Conservation (phyloP, 2,113 vertebrate species). For the Gallinago paraguaiae region DNA sequence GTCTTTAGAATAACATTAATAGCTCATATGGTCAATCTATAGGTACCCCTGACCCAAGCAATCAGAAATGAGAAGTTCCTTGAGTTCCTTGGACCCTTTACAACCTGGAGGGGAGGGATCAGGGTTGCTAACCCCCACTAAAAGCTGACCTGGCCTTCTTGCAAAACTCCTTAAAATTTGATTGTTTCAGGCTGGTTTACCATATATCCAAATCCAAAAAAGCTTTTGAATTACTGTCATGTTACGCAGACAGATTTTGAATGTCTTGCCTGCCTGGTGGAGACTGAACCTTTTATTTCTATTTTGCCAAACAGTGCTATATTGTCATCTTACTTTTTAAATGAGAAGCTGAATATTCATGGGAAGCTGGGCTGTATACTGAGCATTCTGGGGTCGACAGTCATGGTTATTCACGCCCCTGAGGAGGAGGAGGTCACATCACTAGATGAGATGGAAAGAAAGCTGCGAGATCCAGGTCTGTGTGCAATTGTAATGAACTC, state of each 20-base stretch:
- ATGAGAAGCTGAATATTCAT: conserved; percentile 83
- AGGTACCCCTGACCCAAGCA: background rate
- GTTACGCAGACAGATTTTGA: background rate
- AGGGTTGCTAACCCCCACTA: background rate
- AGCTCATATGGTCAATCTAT: background rate
- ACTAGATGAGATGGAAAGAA: conserved; percentile 79
- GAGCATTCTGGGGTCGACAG: conserved; percentile 79
- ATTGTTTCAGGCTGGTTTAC: background rate
- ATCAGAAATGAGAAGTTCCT: background rate
- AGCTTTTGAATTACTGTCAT: background rate
- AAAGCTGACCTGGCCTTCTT: background rate
- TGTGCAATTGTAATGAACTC: background rate
- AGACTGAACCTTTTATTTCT: background rate
- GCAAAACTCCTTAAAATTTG: background rate
- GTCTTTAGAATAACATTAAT: background rate
- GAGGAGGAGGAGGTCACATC: conserved; percentile 80
- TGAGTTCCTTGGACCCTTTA: background rate
- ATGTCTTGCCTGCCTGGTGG: fast-evolving
- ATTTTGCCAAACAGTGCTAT: conserved; percentile 71
- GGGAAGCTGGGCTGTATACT: conserved; percentile 82
- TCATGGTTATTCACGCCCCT: conserved; percentile 83
- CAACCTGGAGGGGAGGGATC: background rate
- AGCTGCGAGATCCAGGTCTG: conserved; percentile 83
- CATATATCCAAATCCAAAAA: background rate
- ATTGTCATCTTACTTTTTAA: conserved; percentile 81